Evolutionary conservation across 2,113 vertebrate genomes (phyloP), one percentile per base, ranked within the genome.

Genomic region (Oncorhynchus masou): DNA sequence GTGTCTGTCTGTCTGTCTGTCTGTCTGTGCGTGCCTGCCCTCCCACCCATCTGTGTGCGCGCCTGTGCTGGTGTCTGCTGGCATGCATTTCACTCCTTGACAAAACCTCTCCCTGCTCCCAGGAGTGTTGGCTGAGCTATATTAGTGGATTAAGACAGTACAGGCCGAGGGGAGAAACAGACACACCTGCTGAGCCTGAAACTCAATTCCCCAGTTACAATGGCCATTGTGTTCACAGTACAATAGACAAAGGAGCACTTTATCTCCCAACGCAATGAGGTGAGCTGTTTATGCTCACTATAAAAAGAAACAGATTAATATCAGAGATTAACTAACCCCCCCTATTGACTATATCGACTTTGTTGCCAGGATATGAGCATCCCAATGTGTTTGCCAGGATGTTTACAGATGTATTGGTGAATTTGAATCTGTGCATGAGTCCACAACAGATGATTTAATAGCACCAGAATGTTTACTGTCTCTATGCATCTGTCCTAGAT

Each of bases 211-310:
- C 39, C 39, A 45, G 39, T 45, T 27, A 91, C 85, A 92, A 92
- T 89, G 75, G 87, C 81, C 84, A 84, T 86, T 88, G 88, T 91
- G 77, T 76, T 68, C 70, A 65, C 67, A 78, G 80, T 11, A 91
- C 90, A 92, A 91, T 86, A 85, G 88, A 93, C 90, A 90, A 92
- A 87, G 90, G 84, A 74, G 57, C 66, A 79, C 87, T 91, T 90
- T 91, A 83, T 88, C 75, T 68, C 0, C 27, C 82, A 79, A 75
- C 85, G 84, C 74, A 82, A 85, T 74, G 79, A 81, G 86, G 77
- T 29, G 79, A 87, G 85, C 74, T 51, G 34, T 73, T 78, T 73
- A 81, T 72, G n/a, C 59, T 45, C 70, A 74, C 76, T 71, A 71
- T 65, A 81, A 68, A 25, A 64, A 45, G 5, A 66, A 25, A 13